Base-by-base conservation (phyloP, 2,888 invertebrate species). In the Phengaris alcon region DNA sequence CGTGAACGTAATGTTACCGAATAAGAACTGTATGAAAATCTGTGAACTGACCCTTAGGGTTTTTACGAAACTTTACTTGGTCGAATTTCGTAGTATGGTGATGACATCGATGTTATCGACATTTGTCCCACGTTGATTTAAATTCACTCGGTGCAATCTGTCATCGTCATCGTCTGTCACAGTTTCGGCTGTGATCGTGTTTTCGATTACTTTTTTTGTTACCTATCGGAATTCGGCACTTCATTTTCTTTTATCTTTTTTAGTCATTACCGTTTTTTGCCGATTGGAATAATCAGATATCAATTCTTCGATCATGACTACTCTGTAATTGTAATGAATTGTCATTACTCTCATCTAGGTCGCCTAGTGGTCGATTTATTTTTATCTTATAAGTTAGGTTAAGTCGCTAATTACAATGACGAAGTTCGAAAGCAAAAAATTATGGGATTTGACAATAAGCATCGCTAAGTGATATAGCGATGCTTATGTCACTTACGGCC, bases 141-240 rank as follows among this genome's bases (percentile, higher is more conserved):
- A 54, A 51, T 15, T 51, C 72, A 52, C 35, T 51, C 54, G 22
- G 4, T 44, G 72, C 72, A 52, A 52, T 72, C 35, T 52, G 54
- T 72, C 72, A 48, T 48, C 69, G 52, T 72, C 72, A 12, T 52
- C 52, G 52, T 72, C 51, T 35, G 72, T 54, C 72, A 13, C 54
- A 52, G 72, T 54, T 70, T 70, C 48, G 46, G 51, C 69, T 5
- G 48, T 22, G 72, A 72, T 72, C 52, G 72, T 72, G 52, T 72
- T 72, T 72, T 72, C 52, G 72, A 72, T 72, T 72, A 22, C 12
- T 22, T 72, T 70, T 35, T 54, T 72, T 72, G 72, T 54, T 5
- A 15, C 48, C 15, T 46, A 48, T 69, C 69, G 69, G 64, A 2
- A 69, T 69, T 69, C 69, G 69, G 69, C 10, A 22, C 9, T 48